These are phyloP conservation scores for Rhyacichthys aspro DNA, from an alignment of 2,797 vertebrate genomes.

Conservation along the genomic window DNA sequence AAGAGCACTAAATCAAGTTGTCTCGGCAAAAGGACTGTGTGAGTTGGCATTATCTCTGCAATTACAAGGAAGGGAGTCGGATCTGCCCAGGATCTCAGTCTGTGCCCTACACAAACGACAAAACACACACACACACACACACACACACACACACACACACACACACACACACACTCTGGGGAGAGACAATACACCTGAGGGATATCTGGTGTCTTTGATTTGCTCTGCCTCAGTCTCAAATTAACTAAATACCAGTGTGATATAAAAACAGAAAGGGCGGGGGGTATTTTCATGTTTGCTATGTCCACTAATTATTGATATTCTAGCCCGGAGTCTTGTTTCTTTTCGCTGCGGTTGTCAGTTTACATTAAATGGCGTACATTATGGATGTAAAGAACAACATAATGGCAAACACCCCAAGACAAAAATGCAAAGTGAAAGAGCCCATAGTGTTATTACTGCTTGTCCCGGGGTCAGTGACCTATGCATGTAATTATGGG, in stretches of 20 bases:
- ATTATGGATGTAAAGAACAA: conserved; percentile 51
- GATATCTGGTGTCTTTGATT: conserved; percentile 65
- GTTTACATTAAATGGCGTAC: conserved; percentile 29
- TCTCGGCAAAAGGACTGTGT: conserved; percentile 69
- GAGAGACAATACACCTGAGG: conserved; percentile 58
- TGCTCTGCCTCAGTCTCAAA: conserved; percentile 57
- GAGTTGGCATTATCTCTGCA: conserved; percentile 79
- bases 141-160: conserved; percentile 24
- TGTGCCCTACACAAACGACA: conserved; percentile 58
- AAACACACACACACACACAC: conserved; percentile 17
- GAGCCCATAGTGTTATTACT: conserved; percentile 59
- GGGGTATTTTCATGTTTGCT: conserved; percentile 35
- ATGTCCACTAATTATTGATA: conserved; percentile 35
- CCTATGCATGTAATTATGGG: conserved; percentile 77
- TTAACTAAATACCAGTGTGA: conserved; percentile 55
- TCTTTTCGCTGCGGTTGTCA: conserved; percentile 40
- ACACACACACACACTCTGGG: conserved; percentile 25
- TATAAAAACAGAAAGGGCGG: conserved; percentile 23
- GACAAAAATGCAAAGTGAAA: conserved; percentile 55
- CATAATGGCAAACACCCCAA: conserved; percentile 52
- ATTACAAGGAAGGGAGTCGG: conserved; percentile 73
- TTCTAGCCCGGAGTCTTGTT: conserved; percentile 34
- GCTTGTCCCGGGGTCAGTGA: conserved; percentile 58
- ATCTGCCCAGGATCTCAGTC: conserved; percentile 75
- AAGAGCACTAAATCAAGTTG: conserved; percentile 75